phyloP scores from a whole-genome alignment of 1,140 invertebrate species.

The Trinorchestia longiramus region DNA sequence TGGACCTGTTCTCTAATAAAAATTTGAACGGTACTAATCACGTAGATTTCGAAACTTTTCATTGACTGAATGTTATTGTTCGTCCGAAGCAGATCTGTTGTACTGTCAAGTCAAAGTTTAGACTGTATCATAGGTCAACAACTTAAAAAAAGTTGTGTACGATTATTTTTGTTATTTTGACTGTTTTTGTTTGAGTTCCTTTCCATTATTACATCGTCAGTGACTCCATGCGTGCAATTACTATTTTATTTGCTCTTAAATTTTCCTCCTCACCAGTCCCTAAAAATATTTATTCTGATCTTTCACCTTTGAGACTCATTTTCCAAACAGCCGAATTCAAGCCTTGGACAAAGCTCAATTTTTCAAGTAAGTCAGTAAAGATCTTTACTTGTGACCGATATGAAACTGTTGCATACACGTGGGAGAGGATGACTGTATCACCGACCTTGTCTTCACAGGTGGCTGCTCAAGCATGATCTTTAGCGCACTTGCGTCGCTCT shows the following conservation, averaged over 20 bases:
- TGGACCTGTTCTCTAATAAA: background rate
- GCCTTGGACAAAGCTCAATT: background rate
- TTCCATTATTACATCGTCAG: background rate
- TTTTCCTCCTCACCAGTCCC: background rate
- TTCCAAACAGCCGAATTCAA: background rate
- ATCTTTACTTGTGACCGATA: background rate
- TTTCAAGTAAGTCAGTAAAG: background rate
- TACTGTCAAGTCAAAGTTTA: background rate
- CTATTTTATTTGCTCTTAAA: background rate
- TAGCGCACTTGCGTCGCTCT: background rate
- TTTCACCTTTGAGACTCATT: background rate
- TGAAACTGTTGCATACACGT: background rate
- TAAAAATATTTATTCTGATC: background rate
- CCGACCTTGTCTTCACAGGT: constrained; percentile 41
- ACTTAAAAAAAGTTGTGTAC: background rate
- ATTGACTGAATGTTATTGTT: background rate
- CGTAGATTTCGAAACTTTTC: background rate
- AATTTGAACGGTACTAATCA: background rate
- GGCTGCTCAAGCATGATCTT: constrained; percentile 3
- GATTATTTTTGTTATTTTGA: too few species aligned
- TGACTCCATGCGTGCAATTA: background rate
- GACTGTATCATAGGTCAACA: too few species aligned
- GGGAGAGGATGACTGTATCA: background rate
- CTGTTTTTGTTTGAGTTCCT: background rate
- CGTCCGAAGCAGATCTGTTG: background rate